Percentiles rank a stretch among this genome's conserved stretches.
Evolutionary conservation across 2,113 vertebrate species (phyloP).

Genomic region (Puntigrus tetrazona): DNA sequence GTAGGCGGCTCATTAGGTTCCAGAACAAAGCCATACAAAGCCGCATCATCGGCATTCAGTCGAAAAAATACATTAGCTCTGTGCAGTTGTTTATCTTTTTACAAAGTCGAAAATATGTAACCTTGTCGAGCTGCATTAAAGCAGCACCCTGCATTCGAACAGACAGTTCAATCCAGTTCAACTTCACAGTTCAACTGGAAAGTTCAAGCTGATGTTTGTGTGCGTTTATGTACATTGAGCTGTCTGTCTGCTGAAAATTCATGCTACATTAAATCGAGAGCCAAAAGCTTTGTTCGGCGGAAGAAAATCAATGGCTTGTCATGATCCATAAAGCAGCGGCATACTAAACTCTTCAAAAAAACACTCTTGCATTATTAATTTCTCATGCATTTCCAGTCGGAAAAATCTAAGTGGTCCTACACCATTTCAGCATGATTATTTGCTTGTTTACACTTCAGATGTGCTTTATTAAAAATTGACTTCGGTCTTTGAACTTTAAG

Average conservation of each 20-base stretch:
- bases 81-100: neutral
- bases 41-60: neutral
- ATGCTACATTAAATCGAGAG: neutral
- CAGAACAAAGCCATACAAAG: neutral
- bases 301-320: neutral
- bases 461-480: constrained; percentile 24
- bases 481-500: constrained; percentile 23
- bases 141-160: neutral
- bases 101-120: neutral
- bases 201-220: neutral
- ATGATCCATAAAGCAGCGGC: neutral
- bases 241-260: neutral
- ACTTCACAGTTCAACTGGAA: neutral
- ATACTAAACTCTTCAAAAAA: neutral
- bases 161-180: neutral
- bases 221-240: neutral
- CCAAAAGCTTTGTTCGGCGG: neutral
- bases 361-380: constrained; percentile 14
- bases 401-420: neutral
- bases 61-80: neutral
- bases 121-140: neutral
- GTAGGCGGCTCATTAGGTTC: neutral
- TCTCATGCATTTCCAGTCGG: neutral
- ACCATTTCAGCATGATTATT: constrained; percentile 22
- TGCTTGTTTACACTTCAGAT: constrained; percentile 17